These are phyloP conservation scores for Lathamus discolor DNA, from an alignment of 2,113 vertebrate genomes.

Conservation along the genomic window DNA sequence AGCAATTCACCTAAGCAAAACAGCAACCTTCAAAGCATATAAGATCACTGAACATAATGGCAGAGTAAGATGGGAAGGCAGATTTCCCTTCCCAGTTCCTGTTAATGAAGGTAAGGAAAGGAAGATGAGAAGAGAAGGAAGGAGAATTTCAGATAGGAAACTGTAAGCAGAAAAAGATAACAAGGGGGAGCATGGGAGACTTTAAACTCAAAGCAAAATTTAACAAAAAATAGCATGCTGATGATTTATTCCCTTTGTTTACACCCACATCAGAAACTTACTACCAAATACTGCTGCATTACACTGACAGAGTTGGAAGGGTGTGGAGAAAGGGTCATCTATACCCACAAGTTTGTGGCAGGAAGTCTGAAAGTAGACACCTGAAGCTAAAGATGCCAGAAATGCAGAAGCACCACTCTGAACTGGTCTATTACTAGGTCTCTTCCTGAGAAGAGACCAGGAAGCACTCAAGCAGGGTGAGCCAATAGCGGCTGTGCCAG, in stretches of 20 bases:
- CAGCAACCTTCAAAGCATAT: neutral
- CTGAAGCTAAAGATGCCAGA: neutral
- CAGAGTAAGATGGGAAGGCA: neutral
- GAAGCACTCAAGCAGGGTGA: neutral
- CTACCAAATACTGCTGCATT: neutral
- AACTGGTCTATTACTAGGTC: neutral
- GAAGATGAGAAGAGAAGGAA: neutral
- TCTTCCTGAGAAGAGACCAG: neutral
- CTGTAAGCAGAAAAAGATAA: neutral
- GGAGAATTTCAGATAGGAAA: neutral
- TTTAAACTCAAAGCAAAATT: neutral
- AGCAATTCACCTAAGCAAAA: neutral
- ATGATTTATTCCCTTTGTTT: neutral
- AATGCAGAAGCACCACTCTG: neutral
- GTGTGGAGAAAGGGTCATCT: neutral
- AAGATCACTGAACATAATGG: neutral
- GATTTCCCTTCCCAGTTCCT: neutral
- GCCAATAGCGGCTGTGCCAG: fast-evolving
- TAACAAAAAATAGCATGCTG: neutral
- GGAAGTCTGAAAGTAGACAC: neutral
- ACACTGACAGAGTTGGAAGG: neutral
- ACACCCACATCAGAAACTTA: neutral
- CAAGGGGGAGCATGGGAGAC: neutral
- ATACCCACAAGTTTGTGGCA: neutral
- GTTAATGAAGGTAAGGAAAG: neutral